Evolutionary conservation across 2,113 vertebrate genomes (phyloP), one percentile per base, ranked within the genome.

Genomic region (Polypterus senegalus): DNA sequence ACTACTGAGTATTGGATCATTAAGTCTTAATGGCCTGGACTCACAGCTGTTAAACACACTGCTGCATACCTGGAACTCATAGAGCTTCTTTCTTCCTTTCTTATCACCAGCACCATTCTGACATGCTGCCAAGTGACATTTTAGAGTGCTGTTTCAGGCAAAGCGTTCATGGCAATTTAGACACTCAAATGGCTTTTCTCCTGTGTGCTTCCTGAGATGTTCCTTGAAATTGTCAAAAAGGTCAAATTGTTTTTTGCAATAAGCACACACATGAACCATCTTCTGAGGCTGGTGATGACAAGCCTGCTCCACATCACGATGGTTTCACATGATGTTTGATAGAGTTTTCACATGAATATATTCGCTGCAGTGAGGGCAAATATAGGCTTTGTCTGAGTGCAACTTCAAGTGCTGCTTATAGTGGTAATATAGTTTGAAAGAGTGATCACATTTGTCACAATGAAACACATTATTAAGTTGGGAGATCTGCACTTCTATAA

Each of bases 371-470:
- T 79, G 83, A 62, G 88, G 83, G 80, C 87, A 89, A 64, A 84
- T 85, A 79, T 81, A 89, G 82, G 60, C 87, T 74, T 88, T 85
- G 67, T 83, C 67, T 61, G 85, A 83, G 75, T 89, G 87, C 69
- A 85, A 81, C 87, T 88, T 88, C 83, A 88, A 85, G 75, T 89
- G 87, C 73, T 89, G 86, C 84, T 88, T 88, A 76, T 88, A 88
- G 83, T 89, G 87, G 83, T 89, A 88, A 84, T 86, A 88, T 78
- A 88, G 84, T 83, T 88, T 88, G 84, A 89, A 89, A 1, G 86
- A 86, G 73, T 85, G 83, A 72, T 84, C 86, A 81, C 87, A 89
- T 78, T 86, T 88, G 70, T 89, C 83, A 83, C 87, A 89, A 81
- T 85, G 84, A 84, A 88, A 89, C 68, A 88, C 76, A 75, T 80